Evolutionary conservation across 2,113 vertebrate genomes (phyloP), one percentile per base, ranked within the genome.

Genomic region (Scolopax mira): DNA sequence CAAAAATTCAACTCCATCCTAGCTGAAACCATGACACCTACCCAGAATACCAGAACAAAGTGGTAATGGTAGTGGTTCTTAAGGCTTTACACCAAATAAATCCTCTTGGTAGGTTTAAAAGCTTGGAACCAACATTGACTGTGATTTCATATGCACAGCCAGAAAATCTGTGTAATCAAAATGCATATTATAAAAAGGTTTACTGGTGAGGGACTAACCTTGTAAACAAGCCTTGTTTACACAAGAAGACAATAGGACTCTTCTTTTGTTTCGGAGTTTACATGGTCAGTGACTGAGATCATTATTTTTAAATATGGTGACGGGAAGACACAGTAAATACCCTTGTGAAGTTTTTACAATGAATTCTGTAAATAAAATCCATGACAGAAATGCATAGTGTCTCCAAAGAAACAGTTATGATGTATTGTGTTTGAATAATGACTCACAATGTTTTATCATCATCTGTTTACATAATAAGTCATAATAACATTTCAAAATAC

Each of bases 181-280:
- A 62, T 44, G 18, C 11, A 44, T 52, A 64, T 55, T 85, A 24
- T 37, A 67, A 65, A 31, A 64, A 74, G 35, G 51, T 55, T 81
- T 86, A 44, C 18, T 72, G 19, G 10, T 75, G 57, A 86, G 77
- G 37, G 44, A 24, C 22, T 83, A 72, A 65, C 15, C 13, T 37
- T 88, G 52, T 88, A 94, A 94, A 90, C 72, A 93, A 71, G 9
- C 6, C 15, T 74, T 92, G 79, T 79, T 95, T 95, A 90, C 30
- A 61, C 33, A 60, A 71, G 35, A 92, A 54, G 69, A 92, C 93
- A 96, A 90, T 84, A 33, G 57, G 30, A 46, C 39, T 87, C 39
- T 70, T 94, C 67, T 80, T 95, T 90, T 86, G 57, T 95, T 84
- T 87, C 55, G 81, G 31, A 89, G 79, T 94, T 97, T 92, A 88